Base-by-base conservation (phyloP, 2,113 vertebrate genomes). In the Nanorana parkeri region DNA sequence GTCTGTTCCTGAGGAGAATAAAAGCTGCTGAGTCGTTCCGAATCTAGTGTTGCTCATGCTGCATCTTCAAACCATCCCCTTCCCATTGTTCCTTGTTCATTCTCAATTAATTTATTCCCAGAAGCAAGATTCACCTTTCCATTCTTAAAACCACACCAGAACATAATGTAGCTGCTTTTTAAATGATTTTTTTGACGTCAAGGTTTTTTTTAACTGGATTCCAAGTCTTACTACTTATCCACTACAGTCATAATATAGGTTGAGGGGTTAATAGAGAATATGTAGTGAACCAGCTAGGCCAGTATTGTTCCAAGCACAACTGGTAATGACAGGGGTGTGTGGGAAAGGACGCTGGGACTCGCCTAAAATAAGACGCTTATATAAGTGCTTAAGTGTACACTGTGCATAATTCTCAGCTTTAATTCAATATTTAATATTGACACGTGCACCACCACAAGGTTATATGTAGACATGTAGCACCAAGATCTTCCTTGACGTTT, bases 351-450 rank as follows among this genome's bases (percentile, higher is more conserved):
- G 65, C 65, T 67, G 29, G 26, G 26, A 67, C 17, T 67, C 65
- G 20, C 28, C 65, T 67, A 67, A 36, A 67, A 67, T 67, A 19
- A 36, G 28, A 67, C 28, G 65, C 65, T 67, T 67, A 67, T 67
- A 67, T 67, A 67, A 67, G 65, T 67, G 65, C 65, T 67, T 67
- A 67, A 36, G 28, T 28, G 26, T 67, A n/a, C 65, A 67, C 63
- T 26, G 64, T 66, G 26, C 29, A 32, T 67, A 67, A 67, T 36
- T 67, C 65, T 67, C 29, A 67, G 65, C 3, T 67, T 24, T 63
- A 4, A 16, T 67, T 36, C 20, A 47, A 47, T 47, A 47, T 47
- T 47, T 16, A 67, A 36, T 36, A 67, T 67, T 67, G 32, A 36
- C 63, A 17, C 24, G 13, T 65, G 24, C 26, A 65, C 26, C 7